phyloP scores from a whole-genome alignment of 2,888 invertebrate species.

The Spatulosminthurus flaviceps region DNA sequence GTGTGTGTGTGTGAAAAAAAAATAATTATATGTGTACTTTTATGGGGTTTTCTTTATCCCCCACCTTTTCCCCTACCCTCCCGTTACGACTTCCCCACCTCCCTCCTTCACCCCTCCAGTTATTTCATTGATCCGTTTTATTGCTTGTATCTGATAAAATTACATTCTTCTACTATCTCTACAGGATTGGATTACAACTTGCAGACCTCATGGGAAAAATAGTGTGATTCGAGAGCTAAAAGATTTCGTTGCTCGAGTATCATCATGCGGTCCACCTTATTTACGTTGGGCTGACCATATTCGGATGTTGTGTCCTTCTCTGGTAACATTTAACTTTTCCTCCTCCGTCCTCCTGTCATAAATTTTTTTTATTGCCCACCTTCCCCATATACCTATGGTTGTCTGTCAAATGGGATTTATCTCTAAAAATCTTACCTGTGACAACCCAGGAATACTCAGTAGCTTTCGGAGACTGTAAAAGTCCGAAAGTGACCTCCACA shows the following conservation, averaged over 20 bases:
- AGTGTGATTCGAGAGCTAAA: conserved; percentile 68
- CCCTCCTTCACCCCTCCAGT: conserved; percentile 1
- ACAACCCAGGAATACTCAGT: background rate
- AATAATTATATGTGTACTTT: background rate
- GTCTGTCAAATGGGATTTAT: background rate
- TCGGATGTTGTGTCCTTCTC: conserved; percentile 65
- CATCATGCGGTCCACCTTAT: conserved; percentile 70
- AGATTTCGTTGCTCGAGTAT: conserved; percentile 70
- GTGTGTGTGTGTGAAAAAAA: background rate
- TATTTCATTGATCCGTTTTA: conserved; percentile 28
- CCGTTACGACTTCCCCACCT: background rate
- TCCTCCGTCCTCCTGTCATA: conserved; percentile 17
- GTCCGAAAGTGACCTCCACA: background rate
- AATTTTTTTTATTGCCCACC: conserved; percentile 19
- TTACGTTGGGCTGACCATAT: conserved; percentile 68
- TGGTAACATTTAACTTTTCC: conserved; percentile 64
- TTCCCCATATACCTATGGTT: too few species aligned
- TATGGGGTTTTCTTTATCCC: background rate
- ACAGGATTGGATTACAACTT: conserved; percentile 64
- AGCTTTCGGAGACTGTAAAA: background rate
- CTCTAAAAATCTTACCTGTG: background rate
- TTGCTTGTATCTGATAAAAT: conserved; percentile 16
- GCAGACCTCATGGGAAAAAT: conserved; percentile 61
- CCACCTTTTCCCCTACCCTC: background rate
- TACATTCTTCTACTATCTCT: conserved; percentile 22